Evolutionary conservation across 2,888 invertebrate species (phyloP).

Genomic region (Penaeus monodon): DNA sequence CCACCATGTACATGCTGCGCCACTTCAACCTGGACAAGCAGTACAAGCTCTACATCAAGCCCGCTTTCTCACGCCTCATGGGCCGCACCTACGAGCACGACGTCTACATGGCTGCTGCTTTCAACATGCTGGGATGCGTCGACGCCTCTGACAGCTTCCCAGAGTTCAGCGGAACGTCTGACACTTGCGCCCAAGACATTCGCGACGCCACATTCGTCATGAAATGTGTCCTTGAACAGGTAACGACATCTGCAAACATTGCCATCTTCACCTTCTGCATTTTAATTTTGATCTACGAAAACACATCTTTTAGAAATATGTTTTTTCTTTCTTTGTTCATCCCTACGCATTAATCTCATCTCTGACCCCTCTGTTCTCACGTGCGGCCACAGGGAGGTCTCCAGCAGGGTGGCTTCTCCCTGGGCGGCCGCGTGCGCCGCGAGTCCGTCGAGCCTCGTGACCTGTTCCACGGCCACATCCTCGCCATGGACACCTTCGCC

Average conservation of each 20-base stretch:
- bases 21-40: slow-evolving; percentile 62
- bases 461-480: slow-evolving; percentile 61
- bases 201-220: slow-evolving; percentile 62
- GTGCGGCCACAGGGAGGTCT: slow-evolving; percentile 47
- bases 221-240: slow-evolving; percentile 64
- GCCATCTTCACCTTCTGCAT: not conserved
- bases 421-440: slow-evolving; percentile 55
- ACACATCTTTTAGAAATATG: too few species aligned
- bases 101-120: slow-evolving; percentile 59
- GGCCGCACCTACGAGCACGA: slow-evolving; percentile 61
- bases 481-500: slow-evolving; percentile 64
- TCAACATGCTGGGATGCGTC: slow-evolving; percentile 56
- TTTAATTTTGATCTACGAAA: too few species aligned
- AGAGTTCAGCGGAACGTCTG: slow-evolving; percentile 42
- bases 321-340: too few species aligned
- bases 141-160: slow-evolving; percentile 61
- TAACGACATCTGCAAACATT: not conserved
- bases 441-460: slow-evolving; percentile 59
- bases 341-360: too few species aligned
- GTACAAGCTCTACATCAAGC: slow-evolving; percentile 62
- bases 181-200: slow-evolving; percentile 48
- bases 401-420: slow-evolving; percentile 57
- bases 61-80: slow-evolving; percentile 56
- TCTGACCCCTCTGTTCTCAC: too few species aligned
- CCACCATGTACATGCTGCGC: slow-evolving; percentile 56